These are phyloP conservation scores for Stictonetta naevosa DNA, from an alignment of 2,113 vertebrate genomes.

Conservation along the genomic window DNA sequence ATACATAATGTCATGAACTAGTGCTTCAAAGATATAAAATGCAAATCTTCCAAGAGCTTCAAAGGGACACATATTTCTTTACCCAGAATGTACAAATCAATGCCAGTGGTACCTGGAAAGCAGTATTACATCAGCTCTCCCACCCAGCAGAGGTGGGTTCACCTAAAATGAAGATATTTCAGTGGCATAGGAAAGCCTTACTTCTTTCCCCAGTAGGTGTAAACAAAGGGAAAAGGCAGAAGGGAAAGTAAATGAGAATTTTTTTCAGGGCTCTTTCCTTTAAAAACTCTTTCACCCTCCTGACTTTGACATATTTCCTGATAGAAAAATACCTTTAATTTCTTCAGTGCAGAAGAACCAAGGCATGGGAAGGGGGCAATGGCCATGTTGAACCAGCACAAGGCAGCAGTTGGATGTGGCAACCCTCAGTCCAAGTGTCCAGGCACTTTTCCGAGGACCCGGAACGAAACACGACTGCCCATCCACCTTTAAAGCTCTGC, in stretches of 20 bases:
- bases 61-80: background rate
- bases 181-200: background rate
- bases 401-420: rapidly evolving
- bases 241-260: background rate
- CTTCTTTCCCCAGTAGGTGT: background rate
- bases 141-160: background rate
- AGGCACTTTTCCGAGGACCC: background rate
- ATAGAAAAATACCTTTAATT: background rate
- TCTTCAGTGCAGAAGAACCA: background rate
- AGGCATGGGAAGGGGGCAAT: rapidly evolving
- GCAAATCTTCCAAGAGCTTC: background rate
- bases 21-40: background rate
- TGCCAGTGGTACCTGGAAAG: background rate
- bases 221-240: background rate
- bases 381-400: background rate
- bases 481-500: background rate
- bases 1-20: background rate
- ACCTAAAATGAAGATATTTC: background rate
- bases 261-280: background rate
- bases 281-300: background rate
- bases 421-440: background rate
- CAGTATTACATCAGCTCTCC: background rate
- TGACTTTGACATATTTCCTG: background rate
- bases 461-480: background rate
- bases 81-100: background rate